Evolutionary conservation across 2,888 invertebrate species (phyloP).

Genomic region (Lithodes maja): DNA sequence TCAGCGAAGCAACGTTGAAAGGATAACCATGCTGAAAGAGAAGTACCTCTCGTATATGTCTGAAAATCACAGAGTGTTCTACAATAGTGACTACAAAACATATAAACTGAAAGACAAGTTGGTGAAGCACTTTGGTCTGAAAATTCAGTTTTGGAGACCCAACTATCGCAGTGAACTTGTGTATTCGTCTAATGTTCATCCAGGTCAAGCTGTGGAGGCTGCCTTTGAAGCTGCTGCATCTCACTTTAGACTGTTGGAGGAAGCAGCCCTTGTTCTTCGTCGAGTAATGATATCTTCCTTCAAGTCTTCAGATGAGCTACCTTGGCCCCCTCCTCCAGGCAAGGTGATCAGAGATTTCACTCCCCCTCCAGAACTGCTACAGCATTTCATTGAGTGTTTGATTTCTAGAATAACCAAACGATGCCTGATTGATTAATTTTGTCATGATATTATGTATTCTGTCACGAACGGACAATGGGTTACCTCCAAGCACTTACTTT

Average conservation of each 20-base stretch:
- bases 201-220: conserved; percentile 26
- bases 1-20: conserved; percentile 21
- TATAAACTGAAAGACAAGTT: conserved; percentile 25
- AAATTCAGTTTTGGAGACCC: conserved; percentile 21
- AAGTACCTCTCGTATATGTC: neutral
- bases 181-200: conserved; percentile 14
- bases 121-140: conserved; percentile 19
- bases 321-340: conserved; percentile 16
- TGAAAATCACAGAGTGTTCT: neutral
- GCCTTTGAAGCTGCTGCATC: conserved; percentile 12
- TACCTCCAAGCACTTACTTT: conserved; percentile 25
- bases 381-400: conserved; percentile 24
- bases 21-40: conserved; percentile 10
- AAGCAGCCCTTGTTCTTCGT: conserved; percentile 25
- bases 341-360: neutral
- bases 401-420: conserved; percentile 23
- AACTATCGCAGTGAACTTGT: conserved; percentile 17
- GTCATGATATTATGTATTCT: conserved; percentile 25
- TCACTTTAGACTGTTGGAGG: conserved; percentile 20
- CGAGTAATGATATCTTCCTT: conserved; percentile 1
- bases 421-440: neutral
- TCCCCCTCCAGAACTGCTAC: conserved; percentile 29
- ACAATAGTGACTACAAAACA: conserved; percentile 2
- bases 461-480: conserved; percentile 2
- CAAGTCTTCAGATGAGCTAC: conserved; percentile 27